phyloP scores from a whole-genome alignment of 2,888 invertebrate genomes.

The Laspeyria flexula region DNA sequence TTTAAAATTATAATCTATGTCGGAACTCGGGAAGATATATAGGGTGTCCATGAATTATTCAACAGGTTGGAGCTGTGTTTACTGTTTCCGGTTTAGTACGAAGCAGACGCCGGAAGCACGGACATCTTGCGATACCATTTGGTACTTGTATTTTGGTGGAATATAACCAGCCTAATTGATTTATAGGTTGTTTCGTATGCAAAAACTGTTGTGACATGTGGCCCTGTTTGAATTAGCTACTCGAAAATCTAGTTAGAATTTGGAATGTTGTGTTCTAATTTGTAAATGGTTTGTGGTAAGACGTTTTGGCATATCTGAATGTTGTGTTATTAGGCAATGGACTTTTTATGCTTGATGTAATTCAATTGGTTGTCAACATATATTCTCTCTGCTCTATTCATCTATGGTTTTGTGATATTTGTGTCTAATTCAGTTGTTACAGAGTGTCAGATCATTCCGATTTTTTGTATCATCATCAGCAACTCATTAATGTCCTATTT shows the following conservation, averaged over 20 bases:
- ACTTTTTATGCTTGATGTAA: too few species aligned
- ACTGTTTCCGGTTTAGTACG: constrained; percentile 42
- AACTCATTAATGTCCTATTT: too few species aligned
- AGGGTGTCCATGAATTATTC: constrained; percentile 49
- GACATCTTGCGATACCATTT: constrained; percentile 44
- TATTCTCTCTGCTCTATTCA: too few species aligned
- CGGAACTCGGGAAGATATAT: constrained; percentile 37
- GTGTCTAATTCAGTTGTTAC: too few species aligned
- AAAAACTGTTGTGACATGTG: constrained; percentile 8
- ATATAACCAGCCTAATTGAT: constrained; percentile 35
- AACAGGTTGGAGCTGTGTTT: constrained; percentile 46
- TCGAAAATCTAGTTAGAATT: background rate
- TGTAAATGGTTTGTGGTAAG: background rate
- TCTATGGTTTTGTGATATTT: too few species aligned
- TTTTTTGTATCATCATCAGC: too few species aligned
- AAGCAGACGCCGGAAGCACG: constrained; percentile 38
- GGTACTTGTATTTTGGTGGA: constrained; percentile 36
- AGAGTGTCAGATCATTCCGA: too few species aligned
- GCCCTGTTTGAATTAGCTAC: background rate
- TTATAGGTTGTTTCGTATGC: constrained; percentile 24
- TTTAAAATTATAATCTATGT: constrained; percentile 44
- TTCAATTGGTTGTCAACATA: too few species aligned
- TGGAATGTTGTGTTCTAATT: background rate
- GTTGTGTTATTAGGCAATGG: too few species aligned
- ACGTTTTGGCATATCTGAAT: too few species aligned